phyloP scores from a whole-genome alignment of 2,888 invertebrate species.

The Cryptocephalus primarius region DNA sequence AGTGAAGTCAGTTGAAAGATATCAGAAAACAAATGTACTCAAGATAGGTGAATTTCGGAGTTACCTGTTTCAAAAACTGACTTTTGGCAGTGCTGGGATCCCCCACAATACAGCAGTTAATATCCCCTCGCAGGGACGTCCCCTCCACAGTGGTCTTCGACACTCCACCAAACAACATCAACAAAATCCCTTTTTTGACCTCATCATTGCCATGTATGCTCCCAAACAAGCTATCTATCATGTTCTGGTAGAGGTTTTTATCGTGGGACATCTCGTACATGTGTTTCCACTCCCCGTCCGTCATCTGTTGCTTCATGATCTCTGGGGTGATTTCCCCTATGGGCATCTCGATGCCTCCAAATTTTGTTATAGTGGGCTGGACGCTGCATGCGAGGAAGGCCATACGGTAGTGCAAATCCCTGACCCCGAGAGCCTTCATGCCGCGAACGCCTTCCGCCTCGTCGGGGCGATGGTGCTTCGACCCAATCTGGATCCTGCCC shows the following conservation, averaged over 20 bases:
- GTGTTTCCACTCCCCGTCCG: conserved; percentile 87
- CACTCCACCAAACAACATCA: conserved; percentile 97
- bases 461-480: conserved; percentile 60
- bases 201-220: conserved; percentile 96
- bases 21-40: no score
- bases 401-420: conserved; percentile 78
- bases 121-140: conserved; percentile 88
- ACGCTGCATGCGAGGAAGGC: conserved; percentile 93
- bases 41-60: background rate
- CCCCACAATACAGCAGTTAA: conserved; percentile 96
- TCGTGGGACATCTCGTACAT: conserved; percentile 97
- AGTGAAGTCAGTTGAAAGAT: no score
- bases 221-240: conserved; percentile 87
- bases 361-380: conserved; percentile 73
- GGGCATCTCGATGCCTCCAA: conserved; percentile 74
- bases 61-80: conserved; percentile 78
- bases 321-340: conserved; percentile 86
- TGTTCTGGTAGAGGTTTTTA: conserved; percentile 76
- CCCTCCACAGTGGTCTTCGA: conserved; percentile 84
- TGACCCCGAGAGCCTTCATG: conserved; percentile 66
- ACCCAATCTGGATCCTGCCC: conserved; percentile 69
- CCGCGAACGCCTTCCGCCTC: conserved; percentile 46
- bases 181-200: conserved; percentile 65
- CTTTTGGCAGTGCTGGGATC: conserved; percentile 99
- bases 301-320: conserved; percentile 88